Percentiles rank a stretch among this genome's conserved stretches.
These are phyloP conservation scores for Oreocharis arfaki DNA, from an alignment of 2,113 vertebrate species.

Conservation along the genomic window DNA sequence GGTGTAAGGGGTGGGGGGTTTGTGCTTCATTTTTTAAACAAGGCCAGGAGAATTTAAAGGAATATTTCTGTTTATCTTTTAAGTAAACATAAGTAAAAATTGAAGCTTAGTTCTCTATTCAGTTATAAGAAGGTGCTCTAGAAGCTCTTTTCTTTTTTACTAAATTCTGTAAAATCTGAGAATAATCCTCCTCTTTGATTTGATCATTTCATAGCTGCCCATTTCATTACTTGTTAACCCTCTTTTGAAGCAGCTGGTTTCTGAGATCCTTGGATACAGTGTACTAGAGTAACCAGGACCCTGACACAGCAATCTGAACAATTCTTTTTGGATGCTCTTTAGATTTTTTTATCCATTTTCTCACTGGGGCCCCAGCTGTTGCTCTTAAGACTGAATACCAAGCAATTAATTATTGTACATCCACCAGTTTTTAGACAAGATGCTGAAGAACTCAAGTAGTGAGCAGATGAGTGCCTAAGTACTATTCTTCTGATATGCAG, in stretches of 20 bases:
- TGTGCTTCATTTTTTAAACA: background rate
- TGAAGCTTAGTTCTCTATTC: background rate
- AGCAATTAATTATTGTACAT: background rate
- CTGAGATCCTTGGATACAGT: background rate
- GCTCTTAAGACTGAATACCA: background rate
- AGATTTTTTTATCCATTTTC: background rate
- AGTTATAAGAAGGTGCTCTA: background rate
- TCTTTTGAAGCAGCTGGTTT: background rate
- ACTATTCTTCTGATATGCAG: background rate
- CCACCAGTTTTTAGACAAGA: background rate
- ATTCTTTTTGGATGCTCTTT: background rate
- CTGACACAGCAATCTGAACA: background rate
- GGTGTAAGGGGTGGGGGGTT: fast-evolving
- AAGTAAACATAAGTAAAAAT: background rate
- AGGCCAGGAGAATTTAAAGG: background rate
- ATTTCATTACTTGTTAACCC: background rate
- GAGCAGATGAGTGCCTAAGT: background rate
- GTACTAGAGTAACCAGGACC: background rate
- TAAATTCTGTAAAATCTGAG: background rate
- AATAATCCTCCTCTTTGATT: background rate
- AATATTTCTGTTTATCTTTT: background rate
- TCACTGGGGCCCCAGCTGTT: background rate
- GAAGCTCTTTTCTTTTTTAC: background rate
- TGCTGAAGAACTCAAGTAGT: background rate
- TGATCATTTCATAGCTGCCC: background rate